Base-by-base conservation (phyloP, 2,113 vertebrate species). In the Gobius niger region DNA sequence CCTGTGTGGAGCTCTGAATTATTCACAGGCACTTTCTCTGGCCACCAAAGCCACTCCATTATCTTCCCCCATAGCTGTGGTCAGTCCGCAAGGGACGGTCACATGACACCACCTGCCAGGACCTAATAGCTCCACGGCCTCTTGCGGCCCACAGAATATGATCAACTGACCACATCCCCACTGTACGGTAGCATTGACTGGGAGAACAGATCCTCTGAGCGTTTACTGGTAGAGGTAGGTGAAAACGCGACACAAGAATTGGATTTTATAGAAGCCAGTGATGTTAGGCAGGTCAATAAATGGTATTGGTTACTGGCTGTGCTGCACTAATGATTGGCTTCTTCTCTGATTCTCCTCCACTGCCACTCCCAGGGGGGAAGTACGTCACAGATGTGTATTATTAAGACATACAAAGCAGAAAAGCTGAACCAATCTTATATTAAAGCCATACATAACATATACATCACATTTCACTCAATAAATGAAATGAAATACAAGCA, bases 11-110 rank as follows among this genome's bases (percentile, higher is more conserved):
- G 53, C 65, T 70, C 81, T 93, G 80, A 93, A 90, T 93, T 88
- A 93, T 93, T 92, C 87, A 93, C 86, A 80, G 80, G 68, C 84
- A 89, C 91, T 92, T 92, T 93, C 89, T 89, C 84, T 77, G 71
- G 80, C 88, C 89, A 88, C 85, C 69, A 72, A 83, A 84, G 83
- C 77, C 77, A 71, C 80, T 81, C 90, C 87, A 91, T 92, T 92
- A 91, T 91, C 80, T 85, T 40, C 85, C 75, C 24, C 82, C 51
- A 81, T 89, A 82, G 79, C 82, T 83, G 81, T 76, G 77, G 75
- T 82, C 77, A 15, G 73, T 82, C 78, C 85, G 77, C 82, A 72
- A 76, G 87, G 81, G 81, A 68, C 8, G 47, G 86, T 85, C 88
- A 93, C 88, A 85, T 90, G 87, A 92, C 83, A 92, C 89, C 88